Evolutionary conservation across 1,140 invertebrate species (phyloP).

Genomic region (Laupala kohalensis): DNA sequence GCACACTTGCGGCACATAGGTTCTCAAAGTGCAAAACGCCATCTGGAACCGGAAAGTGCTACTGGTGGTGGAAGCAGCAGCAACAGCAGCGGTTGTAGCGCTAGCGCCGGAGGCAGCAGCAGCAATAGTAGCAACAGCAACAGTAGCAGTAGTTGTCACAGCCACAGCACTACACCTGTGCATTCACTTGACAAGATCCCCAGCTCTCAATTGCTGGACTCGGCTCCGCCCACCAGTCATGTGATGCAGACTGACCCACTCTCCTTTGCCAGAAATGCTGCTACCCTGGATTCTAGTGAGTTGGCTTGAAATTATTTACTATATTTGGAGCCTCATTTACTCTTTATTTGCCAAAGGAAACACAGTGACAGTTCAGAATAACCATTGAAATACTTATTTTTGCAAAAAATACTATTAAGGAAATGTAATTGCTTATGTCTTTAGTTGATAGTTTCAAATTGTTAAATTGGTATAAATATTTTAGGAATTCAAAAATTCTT

Average conservation of each 20-base stretch:
- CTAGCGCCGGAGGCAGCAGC: constrained; percentile 16
- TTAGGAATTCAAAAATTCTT: too few species aligned
- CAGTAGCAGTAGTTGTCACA: constrained; percentile 15
- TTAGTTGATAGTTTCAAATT: too few species aligned
- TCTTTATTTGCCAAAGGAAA: too few species aligned
- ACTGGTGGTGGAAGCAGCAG: constrained; percentile 8
- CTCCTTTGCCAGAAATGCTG: not conserved
- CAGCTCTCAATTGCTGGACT: not conserved
- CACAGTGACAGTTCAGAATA: too few species aligned
- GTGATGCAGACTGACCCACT: not conserved
- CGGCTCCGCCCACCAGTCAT: not conserved
- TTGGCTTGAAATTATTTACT: not conserved
- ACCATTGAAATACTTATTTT: too few species aligned
- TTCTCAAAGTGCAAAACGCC: not conserved
- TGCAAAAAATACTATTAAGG: too few species aligned
- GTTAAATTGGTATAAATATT: too few species aligned
- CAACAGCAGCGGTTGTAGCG: constrained; percentile 13
- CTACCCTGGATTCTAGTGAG: not conserved
- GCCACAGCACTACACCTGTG: not conserved
- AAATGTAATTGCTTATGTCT: too few species aligned
- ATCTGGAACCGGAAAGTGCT: not conserved
- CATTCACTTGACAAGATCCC: not conserved
- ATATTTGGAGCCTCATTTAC: too few species aligned
- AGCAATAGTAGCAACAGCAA: constrained; percentile 2
- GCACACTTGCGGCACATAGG: not conserved